phyloP scores from a whole-genome alignment of 1,140 invertebrate species.

The Calosoma granatense region DNA sequence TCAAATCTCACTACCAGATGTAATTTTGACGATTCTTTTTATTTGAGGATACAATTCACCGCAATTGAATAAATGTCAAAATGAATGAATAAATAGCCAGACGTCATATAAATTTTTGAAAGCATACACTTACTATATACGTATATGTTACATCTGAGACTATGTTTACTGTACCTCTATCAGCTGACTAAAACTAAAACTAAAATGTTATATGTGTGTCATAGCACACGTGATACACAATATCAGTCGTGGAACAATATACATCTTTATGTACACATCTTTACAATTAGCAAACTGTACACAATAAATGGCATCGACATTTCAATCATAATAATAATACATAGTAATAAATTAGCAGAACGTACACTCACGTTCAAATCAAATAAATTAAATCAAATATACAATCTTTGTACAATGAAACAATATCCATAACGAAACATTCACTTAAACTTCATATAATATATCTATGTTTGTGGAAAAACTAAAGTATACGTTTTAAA shows the following conservation, averaged over 20 bases:
- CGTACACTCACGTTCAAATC: not conserved
- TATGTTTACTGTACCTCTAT: no score
- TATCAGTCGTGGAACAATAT: not conserved
- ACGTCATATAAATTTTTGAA: not conserved
- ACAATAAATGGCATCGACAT: not conserved
- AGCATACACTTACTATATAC: not conserved
- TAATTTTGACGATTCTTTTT: not conserved
- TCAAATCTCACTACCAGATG: not conserved
- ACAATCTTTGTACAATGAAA: not conserved
- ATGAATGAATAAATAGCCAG: not conserved
- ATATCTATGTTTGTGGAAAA: no score
- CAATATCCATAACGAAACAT: no score
- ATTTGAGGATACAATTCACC: not conserved
- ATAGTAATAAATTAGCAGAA: not conserved
- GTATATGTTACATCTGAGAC: no score
- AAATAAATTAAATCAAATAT: not conserved
- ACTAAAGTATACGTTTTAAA: no score
- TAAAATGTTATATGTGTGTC: not conserved
- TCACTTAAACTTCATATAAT: no score
- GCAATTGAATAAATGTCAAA: not conserved
- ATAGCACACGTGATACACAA: not conserved
- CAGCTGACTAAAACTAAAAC: no score
- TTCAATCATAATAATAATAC: no score
- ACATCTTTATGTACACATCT: not conserved
- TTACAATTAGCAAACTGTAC: not conserved